Base-by-base conservation (phyloP, 2,888 invertebrate species). In the Archips xylosteana region DNA sequence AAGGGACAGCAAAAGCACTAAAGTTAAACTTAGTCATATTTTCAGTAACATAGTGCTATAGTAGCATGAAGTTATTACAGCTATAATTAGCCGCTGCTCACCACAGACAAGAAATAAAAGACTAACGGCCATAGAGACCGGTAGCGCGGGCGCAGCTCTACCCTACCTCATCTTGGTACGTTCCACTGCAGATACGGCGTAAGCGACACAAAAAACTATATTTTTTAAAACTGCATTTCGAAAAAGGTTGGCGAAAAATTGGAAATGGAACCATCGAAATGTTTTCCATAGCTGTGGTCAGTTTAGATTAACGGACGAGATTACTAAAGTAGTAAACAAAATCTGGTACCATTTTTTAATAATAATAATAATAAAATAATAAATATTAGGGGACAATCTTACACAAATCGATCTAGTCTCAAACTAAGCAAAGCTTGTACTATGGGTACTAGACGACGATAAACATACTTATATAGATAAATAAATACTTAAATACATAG, bases 61-160 rank as follows among this genome's bases (percentile, higher is more conserved):
- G 9, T 54, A 23, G 54, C 23, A 54, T 54, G 23, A 54, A 54
- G 15, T 23, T 42, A 62, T 23, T 12, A 47, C 47, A 34, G 10
- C 49, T 59, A 60, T 59, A 71, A 71, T 65, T 71, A 65, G 64
- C 36, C 47, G 57, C 47, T 64, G 32, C 45, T 60, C 9, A 39
- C 23, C 67, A 42, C 32, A 57, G 64, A n/a, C 36, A 45, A 36
- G 70, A 60, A 67, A 59, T 70, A 60, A 71, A 71, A 49, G 42
- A 15, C 5, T 39, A 23, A 54, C 61, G 51, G n/a, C 5, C 45
- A 63, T 71, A 64, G 57, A 66, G 59, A 65, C 39, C 65, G 59
- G 71, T 66, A 71, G 71, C 71, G 23, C 71, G 13, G 10, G 67
- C 59, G 49, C 3, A 23, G 8, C 49, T 49, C 49, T 34, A 47